Conservation (phyloP, 2,113 vertebrate genomes). For the Corvus hawaiiensis region DNA sequence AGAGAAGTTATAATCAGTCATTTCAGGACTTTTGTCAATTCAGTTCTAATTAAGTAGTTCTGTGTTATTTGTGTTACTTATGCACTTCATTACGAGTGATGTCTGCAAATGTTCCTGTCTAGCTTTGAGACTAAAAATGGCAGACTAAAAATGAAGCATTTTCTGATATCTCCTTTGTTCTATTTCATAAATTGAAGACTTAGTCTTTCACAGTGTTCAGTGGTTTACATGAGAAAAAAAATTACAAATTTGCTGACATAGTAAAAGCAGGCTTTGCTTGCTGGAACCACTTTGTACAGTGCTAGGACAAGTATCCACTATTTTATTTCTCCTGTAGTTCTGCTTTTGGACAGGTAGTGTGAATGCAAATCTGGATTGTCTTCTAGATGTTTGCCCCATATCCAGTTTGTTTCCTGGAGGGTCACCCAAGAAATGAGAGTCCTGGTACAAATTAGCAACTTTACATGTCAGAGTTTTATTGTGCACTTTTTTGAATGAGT, state of each 20-base stretch:
- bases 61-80: slow-evolving; percentile 29
- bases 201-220: neutral
- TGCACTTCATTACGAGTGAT: neutral
- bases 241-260: neutral
- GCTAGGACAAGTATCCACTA: neutral
- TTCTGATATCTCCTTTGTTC: neutral
- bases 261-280: neutral
- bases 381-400: neutral
- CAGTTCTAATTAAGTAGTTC: slow-evolving; percentile 18
- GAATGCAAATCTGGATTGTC: neutral
- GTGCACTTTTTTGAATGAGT: neutral
- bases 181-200: neutral
- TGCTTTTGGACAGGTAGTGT: neutral
- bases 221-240: neutral
- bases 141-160: neutral
- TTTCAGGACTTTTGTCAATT: slow-evolving; percentile 35
- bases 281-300: neutral
- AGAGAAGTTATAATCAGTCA: slow-evolving; percentile 55
- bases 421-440: neutral
- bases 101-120: neutral
- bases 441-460: neutral
- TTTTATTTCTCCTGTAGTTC: neutral
- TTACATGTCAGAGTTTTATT: neutral
- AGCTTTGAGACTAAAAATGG: neutral
- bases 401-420: neutral